These are phyloP conservation scores for Oncorhynchus tshawytscha DNA, from an alignment of 2,113 vertebrate species.

Conservation along the genomic window DNA sequence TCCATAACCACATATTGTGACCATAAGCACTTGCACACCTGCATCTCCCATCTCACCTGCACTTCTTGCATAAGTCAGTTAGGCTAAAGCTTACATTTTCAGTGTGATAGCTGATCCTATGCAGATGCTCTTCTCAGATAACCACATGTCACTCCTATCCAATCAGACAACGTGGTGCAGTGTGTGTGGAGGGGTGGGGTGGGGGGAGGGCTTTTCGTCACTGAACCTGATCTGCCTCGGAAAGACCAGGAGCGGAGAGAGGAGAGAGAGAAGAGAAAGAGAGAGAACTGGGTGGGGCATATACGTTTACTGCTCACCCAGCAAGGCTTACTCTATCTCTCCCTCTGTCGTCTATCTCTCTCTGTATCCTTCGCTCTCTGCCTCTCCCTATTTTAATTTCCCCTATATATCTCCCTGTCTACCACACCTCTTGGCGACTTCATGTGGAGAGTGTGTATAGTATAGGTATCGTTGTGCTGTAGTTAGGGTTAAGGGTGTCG, in stretches of 20 bases:
- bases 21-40: background rate
- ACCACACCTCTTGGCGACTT: background rate
- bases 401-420: too few relatives aligned
- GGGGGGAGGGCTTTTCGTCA: background rate
- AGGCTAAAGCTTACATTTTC: background rate
- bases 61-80: background rate
- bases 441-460: background rate
- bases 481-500: background rate
- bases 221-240: constrained; percentile 37
- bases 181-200: constrained; percentile 1
- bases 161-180: constrained; percentile 1
- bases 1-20: too few relatives aligned
- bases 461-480: background rate
- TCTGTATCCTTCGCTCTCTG: constrained; percentile 9
- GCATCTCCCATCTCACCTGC: background rate
- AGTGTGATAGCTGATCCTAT: constrained; percentile 23
- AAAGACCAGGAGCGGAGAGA: background rate
- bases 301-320: constrained; percentile 28
- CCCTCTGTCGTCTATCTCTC: background rate
- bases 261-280: too few relatives aligned
- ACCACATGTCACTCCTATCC: constrained; percentile 13
- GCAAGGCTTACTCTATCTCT: background rate
- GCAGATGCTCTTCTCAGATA: constrained; percentile 24
- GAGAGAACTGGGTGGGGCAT: constrained; percentile 14
- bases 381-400: background rate